phyloP scores from a whole-genome alignment of 1,140 invertebrate species.

The Aphidius ervi region DNA sequence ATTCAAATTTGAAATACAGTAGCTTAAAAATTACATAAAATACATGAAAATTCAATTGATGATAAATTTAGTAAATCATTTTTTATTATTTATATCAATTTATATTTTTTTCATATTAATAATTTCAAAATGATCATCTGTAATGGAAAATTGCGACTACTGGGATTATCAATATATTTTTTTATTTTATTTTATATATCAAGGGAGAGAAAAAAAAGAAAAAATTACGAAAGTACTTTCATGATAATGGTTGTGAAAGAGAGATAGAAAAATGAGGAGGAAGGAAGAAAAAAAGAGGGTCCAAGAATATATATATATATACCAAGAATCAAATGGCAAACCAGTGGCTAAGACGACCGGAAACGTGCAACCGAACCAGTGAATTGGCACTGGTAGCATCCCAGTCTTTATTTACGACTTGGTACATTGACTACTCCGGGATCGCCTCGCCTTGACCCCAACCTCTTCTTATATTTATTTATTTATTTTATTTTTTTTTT shows the following conservation, averaged over 20 bases:
- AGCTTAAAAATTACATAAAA: too few species aligned
- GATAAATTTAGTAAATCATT: too few species aligned
- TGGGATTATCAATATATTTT: constrained; percentile 1
- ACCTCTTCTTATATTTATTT: constrained; percentile 14
- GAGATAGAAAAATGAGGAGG: neutral
- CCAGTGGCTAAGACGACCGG: constrained; percentile 19
- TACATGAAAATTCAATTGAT: too few species aligned
- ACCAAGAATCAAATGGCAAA: neutral
- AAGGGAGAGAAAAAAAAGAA: too few species aligned
- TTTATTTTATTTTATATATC: too few species aligned
- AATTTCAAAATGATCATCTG: too few species aligned
- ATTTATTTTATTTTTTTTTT: too few species aligned
- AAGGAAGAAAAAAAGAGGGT: neutral
- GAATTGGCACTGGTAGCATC: constrained; percentile 46
- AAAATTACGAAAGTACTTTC: neutral
- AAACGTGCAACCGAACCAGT: constrained; percentile 23
- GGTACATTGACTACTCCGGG: constrained; percentile 40
- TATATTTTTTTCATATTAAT: too few species aligned
- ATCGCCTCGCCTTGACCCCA: constrained; percentile 43
- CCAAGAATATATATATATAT: neutral
- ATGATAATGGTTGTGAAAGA: neutral
- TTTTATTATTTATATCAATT: too few species aligned
- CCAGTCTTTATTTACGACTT: constrained; percentile 47
- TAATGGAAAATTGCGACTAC: constrained; percentile 13
- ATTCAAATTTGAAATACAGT: too few species aligned